A percentile compares a stretch with the other conserved stretches of the same genome.
phyloP scores from a whole-genome alignment of 2,888 invertebrate species.

The Tetranychus piercei region DNA sequence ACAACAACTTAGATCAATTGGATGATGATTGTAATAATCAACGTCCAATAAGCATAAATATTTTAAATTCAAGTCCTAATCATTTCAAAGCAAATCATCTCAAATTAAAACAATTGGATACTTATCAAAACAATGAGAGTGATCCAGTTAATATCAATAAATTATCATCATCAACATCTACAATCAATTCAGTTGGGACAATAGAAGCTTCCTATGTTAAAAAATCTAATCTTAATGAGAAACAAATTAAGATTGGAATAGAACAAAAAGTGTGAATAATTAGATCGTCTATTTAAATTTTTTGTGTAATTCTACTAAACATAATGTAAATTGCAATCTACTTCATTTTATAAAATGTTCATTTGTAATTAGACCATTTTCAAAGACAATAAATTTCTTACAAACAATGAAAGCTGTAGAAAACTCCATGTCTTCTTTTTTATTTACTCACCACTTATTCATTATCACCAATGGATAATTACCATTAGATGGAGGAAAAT shows the following conservation, averaged over 20 bases:
- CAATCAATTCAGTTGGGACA: background rate
- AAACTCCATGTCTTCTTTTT: too few relatives aligned
- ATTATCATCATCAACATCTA: background rate
- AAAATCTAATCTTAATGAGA: background rate
- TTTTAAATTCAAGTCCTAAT: background rate
- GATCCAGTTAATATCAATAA: background rate
- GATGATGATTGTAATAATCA: background rate
- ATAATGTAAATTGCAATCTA: too few relatives aligned
- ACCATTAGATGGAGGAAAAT: too few relatives aligned
- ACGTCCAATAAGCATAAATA: conserved; percentile 1
- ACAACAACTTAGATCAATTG: background rate
- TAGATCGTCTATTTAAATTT: background rate
- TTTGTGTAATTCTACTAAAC: background rate
- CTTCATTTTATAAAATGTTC: too few relatives aligned
- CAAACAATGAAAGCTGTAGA: too few relatives aligned
- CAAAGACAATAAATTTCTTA: too few relatives aligned
- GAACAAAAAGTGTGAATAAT: conserved; percentile 5
- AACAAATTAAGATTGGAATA: background rate
- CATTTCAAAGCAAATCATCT: background rate
- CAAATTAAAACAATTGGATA: too few relatives aligned
- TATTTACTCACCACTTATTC: too few relatives aligned
- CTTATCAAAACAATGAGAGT: background rate
- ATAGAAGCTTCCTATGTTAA: background rate
- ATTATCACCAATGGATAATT: too few relatives aligned
- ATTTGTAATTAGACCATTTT: too few relatives aligned